phyloP scores from a whole-genome alignment of 1,140 invertebrate species.

The Cepaea nemoralis region DNA sequence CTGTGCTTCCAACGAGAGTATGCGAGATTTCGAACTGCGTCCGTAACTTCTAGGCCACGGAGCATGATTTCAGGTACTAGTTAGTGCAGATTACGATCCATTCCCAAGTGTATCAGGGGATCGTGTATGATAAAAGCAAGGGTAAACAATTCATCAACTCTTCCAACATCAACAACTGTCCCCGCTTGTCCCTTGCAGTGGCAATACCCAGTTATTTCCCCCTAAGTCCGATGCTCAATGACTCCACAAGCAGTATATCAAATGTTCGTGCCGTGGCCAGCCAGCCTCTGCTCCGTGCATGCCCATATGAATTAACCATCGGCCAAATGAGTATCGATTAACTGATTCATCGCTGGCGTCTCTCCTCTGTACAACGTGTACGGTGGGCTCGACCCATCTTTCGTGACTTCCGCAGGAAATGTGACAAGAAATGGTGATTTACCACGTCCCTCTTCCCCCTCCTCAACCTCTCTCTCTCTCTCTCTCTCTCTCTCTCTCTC shows the following conservation, averaged over 20 bases:
- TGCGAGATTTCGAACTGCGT: too few species aligned
- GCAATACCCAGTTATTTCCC: background rate
- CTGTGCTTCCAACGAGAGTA: too few species aligned
- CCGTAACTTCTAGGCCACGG: too few species aligned
- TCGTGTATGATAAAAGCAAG: background rate
- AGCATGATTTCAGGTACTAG: too few species aligned
- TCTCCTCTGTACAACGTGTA: background rate
- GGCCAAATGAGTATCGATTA: slow-evolving; percentile 13
- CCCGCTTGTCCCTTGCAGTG: background rate
- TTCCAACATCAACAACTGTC: background rate
- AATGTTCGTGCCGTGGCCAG: background rate
- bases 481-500: too few species aligned
- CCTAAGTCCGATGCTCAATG: background rate
- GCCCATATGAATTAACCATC: slow-evolving; percentile 13
- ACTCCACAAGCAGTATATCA: background rate
- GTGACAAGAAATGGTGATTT: background rate
- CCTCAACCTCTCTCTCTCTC: too few species aligned
- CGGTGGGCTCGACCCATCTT: background rate
- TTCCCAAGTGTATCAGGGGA: too few species aligned
- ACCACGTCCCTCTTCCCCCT: too few species aligned
- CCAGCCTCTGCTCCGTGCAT: background rate
- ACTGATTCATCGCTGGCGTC: background rate
- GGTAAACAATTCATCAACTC: background rate
- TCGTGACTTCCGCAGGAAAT: background rate
- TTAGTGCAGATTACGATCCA: too few species aligned